Percentiles rank a stretch among this genome's conserved stretches.
phyloP scores from a whole-genome alignment of 2,797 vertebrate species.

The Pipistrellus kuhlii region DNA sequence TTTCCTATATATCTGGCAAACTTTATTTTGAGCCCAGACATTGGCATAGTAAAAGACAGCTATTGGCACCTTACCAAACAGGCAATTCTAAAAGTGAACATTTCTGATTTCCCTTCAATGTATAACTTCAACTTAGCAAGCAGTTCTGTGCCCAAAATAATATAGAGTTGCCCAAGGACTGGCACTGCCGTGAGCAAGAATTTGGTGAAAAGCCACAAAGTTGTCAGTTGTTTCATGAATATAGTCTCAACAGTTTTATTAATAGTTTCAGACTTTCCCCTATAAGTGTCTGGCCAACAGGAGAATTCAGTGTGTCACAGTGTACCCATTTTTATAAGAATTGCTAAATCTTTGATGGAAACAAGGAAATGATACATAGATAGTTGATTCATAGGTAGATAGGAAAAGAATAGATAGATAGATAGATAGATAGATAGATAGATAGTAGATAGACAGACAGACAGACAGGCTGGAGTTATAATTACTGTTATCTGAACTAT shows the following conservation, averaged over 20 bases:
- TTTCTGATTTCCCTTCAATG: slow-evolving; percentile 17
- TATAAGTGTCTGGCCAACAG: neutral
- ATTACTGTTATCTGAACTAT: neutral
- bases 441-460: neutral
- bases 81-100: slow-evolving; percentile 50
- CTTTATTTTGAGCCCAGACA: neutral
- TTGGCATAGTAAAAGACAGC: neutral
- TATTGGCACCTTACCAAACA: neutral
- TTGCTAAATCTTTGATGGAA: slow-evolving; percentile 11
- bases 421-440: too few relatives aligned
- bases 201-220: neutral
- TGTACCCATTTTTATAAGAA: slow-evolving; percentile 23
- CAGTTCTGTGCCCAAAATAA: slow-evolving; percentile 13
- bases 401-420: too few relatives aligned
- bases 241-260: slow-evolving; percentile 41
- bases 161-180: neutral
- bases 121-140: slow-evolving; percentile 42
- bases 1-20: neutral
- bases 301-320: neutral
- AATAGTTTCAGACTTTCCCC: slow-evolving; percentile 17
- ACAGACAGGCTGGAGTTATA: neutral
- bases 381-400: neutral
- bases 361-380: neutral
- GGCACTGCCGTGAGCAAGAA: neutral
- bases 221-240: slow-evolving; percentile 17